Evolutionary conservation across 2,797 vertebrate species (phyloP).

Genomic region (Taeniopygia guttata): DNA sequence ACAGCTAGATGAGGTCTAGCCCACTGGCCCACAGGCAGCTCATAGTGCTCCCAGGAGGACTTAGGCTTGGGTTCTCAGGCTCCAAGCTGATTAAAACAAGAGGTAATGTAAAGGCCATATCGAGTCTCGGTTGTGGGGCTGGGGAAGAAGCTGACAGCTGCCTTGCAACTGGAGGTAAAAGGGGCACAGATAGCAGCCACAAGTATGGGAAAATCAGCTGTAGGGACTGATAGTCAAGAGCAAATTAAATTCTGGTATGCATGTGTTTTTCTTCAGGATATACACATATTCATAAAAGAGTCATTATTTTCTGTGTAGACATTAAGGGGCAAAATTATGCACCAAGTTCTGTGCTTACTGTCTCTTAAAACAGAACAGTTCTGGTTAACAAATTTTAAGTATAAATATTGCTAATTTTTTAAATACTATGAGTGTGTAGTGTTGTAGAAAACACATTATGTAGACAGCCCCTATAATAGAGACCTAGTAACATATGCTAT

Average conservation of each 20-base stretch:
- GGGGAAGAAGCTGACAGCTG: conserved; percentile 74
- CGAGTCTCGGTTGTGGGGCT: conserved; percentile 61
- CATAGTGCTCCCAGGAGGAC: conserved; percentile 67
- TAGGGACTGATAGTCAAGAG: not conserved
- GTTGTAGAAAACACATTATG: not conserved
- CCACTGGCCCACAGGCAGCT: conserved; percentile 62
- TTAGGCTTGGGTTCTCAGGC: conserved; percentile 71
- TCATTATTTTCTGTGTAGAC: not conserved
- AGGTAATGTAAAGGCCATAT: conserved; percentile 73
- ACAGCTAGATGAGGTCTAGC: conserved; percentile 68
- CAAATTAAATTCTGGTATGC: not conserved
- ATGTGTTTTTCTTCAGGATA: not conserved
- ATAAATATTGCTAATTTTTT: not conserved
- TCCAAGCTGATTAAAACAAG: conserved; percentile 75
- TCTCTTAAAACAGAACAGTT: not conserved
- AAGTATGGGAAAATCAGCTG: conserved; percentile 37
- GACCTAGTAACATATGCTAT: not conserved
- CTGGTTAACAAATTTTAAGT: not conserved
- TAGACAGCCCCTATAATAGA: not conserved
- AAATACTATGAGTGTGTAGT: not conserved
- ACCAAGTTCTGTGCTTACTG: not conserved
- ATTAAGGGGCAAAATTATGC: not conserved
- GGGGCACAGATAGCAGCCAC: conserved; percentile 28
- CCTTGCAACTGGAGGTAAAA: conserved; percentile 69
- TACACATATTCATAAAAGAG: not conserved